phyloP scores from a whole-genome alignment of 2,888 invertebrate genomes.

The Drosophila incognita region DNA sequence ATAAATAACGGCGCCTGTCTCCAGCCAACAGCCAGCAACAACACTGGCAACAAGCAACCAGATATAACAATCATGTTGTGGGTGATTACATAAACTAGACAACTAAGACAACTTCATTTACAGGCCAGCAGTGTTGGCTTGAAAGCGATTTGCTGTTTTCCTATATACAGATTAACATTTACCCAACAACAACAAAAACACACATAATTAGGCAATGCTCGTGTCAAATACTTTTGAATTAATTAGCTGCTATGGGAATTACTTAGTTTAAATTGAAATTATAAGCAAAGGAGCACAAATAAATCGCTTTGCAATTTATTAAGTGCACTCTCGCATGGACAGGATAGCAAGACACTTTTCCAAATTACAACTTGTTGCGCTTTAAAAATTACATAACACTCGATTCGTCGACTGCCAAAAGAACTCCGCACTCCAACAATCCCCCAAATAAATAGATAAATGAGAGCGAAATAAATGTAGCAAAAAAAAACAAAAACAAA shows the following conservation, averaged over 20 bases:
- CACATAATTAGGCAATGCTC: conserved; percentile 50
- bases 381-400: conserved; percentile 60
- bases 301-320: conserved; percentile 69
- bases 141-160: conserved; percentile 74
- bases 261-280: conserved; percentile 3
- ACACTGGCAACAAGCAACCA: conserved; percentile 23
- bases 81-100: conserved; percentile 76
- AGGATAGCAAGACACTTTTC: conserved; percentile 38
- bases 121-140: conserved; percentile 45
- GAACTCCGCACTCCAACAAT: conserved; percentile 54
- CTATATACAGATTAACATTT: conserved; percentile 22
- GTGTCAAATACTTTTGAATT: conserved; percentile 20
- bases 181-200: neutral
- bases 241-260: conserved; percentile 34
- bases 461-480: conserved; percentile 51
- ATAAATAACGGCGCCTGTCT: conserved; percentile 55
- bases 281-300: conserved; percentile 38
- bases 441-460: conserved; percentile 40
- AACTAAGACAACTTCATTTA: conserved; percentile 72
- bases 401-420: conserved; percentile 34
- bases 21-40: conserved; percentile 18
- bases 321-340: conserved; percentile 61
- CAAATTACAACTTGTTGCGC: conserved; percentile 51
- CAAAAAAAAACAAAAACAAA: conserved; percentile 23
- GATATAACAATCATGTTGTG: conserved; percentile 77